These are phyloP conservation scores for Scortum barcoo DNA, from an alignment of 2,113 vertebrate species.

Conservation along the genomic window DNA sequence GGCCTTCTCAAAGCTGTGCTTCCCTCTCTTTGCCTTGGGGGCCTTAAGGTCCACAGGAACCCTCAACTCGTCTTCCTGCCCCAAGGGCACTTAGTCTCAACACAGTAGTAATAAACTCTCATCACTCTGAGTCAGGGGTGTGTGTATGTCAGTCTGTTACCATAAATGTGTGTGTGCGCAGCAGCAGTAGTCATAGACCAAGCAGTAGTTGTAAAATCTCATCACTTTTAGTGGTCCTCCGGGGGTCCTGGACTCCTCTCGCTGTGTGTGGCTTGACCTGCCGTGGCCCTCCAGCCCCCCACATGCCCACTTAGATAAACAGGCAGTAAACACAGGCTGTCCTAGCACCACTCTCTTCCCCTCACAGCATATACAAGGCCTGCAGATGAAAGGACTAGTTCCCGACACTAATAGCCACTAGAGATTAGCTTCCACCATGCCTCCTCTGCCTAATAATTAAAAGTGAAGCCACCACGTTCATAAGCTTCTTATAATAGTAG, in stretches of 20 bases:
- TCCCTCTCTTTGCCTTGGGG: conserved; percentile 63
- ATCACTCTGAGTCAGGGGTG: conserved; percentile 75
- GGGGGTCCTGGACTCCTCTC: conserved; percentile 77
- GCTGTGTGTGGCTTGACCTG: conserved; percentile 85
- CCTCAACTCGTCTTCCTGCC: conserved; percentile 71
- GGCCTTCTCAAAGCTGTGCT: conserved; percentile 40
- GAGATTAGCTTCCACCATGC: conserved; percentile 71
- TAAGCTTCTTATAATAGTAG: conserved; percentile 52
- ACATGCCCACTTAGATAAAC: conserved; percentile 85
- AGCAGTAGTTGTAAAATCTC: conserved; percentile 80
- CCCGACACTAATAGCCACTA: conserved; percentile 75
- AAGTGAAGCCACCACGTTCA: conserved; percentile 65
- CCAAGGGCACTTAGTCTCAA: conserved; percentile 75
- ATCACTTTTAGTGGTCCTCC: conserved; percentile 81
- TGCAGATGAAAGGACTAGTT: conserved; percentile 80
- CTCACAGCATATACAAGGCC: conserved; percentile 77
- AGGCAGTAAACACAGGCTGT: conserved; percentile 81
- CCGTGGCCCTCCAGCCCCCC: conserved; percentile 65
- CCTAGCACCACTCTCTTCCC: conserved; percentile 72
- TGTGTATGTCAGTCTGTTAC: conserved; percentile 57
- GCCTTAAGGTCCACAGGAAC: conserved; percentile 68
- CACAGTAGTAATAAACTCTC: conserved; percentile 85
- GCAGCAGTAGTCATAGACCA: conserved; percentile 73
- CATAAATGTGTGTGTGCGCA: conserved; percentile 44
- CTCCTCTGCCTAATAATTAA: conserved; percentile 69